These are phyloP conservation scores for Cataglyphis albicans DNA, from an alignment of 2,888 invertebrate genomes.

Conservation along the genomic window DNA sequence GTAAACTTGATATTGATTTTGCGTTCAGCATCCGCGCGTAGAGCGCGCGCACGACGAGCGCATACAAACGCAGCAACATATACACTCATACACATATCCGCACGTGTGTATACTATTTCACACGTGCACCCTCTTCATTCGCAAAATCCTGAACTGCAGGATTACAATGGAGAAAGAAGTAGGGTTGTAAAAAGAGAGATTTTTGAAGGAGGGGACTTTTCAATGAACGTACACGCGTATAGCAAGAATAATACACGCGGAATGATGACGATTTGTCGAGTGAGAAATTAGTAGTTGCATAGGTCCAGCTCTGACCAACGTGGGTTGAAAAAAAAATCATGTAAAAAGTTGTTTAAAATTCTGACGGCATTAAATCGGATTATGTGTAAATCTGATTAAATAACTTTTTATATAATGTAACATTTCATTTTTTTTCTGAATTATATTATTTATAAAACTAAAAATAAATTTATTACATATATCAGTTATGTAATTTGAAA, in stretches of 20 bases:
- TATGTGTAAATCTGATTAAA: background rate
- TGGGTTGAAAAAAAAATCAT: background rate
- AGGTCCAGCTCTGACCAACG: background rate
- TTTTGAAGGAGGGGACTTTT: conserved; percentile 46
- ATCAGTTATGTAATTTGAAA: background rate
- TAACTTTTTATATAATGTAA: background rate
- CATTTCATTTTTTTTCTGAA: background rate
- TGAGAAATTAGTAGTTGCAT: conserved; percentile 13
- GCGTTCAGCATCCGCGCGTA: conserved; percentile 79
- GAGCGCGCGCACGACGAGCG: conserved; percentile 33
- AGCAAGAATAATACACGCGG: conserved; percentile 22
- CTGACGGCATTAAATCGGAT: background rate
- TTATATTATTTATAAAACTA: background rate
- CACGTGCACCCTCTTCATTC: conserved; percentile 32
- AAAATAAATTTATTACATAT: background rate
- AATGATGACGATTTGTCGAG: background rate
- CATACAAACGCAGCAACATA: conserved; percentile 26
- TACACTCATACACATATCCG: background rate
- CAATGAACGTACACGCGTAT: conserved; percentile 46
- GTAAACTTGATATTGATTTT: conserved; percentile 82
- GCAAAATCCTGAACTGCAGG: conserved; percentile 38
- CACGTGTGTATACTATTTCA: conserved; percentile 3
- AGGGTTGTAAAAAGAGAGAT: conserved; percentile 43
- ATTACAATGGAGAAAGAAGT: conserved; percentile 56
- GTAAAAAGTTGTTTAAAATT: background rate